Conservation (phyloP, 2,888 invertebrate genomes). For the Plebejus melissa region DNA sequence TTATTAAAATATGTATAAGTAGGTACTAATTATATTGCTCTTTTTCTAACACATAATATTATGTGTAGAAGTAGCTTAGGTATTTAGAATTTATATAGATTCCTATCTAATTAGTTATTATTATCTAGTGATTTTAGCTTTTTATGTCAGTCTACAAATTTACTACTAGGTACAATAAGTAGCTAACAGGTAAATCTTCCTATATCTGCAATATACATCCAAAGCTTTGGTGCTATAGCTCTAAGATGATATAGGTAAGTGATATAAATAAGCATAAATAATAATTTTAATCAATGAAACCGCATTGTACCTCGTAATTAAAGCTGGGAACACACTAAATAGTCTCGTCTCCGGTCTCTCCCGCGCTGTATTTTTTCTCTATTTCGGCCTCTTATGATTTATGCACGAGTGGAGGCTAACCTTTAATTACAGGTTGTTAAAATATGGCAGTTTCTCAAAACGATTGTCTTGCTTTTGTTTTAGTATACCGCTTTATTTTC, state of each 20-base stretch:
- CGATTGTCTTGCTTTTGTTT: conserved; percentile 73
- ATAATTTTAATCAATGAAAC: conserved; percentile 19
- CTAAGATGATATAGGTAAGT: not conserved
- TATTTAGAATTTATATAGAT: no score
- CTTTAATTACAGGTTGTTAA: conserved; percentile 80
- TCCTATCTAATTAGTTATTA: no score
- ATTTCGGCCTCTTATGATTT: conserved; percentile 78
- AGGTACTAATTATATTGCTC: no score
- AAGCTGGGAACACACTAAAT: conserved; percentile 32
- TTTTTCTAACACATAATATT: no score
- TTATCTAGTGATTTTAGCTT: no score
- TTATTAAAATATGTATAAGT: no score
- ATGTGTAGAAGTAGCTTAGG: no score
- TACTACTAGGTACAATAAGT: no score
- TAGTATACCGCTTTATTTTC: conserved; percentile 63
- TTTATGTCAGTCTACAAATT: no score
- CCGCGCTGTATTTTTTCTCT: conserved; percentile 75
- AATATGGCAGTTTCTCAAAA: conserved; percentile 80
- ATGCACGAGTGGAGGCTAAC: conserved; percentile 76
- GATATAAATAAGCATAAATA: not conserved
- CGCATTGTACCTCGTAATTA: conserved; percentile 19
- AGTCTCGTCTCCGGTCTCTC: conserved; percentile 46
- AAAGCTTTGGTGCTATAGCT: not conserved
- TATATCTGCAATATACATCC: not conserved
- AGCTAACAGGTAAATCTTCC: no score